Evolutionary conservation across 2,888 invertebrate genomes (phyloP).

Genomic region (Limulus polyphemus): DNA sequence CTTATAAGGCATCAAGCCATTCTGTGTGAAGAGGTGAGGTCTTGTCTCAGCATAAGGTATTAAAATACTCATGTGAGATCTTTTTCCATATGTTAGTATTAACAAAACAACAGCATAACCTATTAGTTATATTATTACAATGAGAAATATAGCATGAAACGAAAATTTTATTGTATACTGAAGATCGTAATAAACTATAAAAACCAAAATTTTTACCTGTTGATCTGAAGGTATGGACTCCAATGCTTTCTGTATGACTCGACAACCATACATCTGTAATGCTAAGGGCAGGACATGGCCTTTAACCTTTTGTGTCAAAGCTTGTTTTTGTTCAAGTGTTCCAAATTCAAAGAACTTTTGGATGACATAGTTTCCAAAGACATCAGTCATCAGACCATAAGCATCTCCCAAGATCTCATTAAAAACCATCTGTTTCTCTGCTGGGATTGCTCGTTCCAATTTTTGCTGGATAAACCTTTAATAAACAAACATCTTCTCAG

Average conservation of each 20-base stretch:
- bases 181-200: too few relatives aligned
- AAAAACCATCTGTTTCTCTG: conserved; percentile 96
- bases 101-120: too few relatives aligned
- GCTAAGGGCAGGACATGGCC: conserved; percentile 92
- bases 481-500: too few relatives aligned
- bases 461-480: conserved; percentile 89
- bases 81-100: too few relatives aligned
- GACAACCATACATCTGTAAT: conserved; percentile 98
- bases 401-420: conserved; percentile 90
- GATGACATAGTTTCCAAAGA: conserved; percentile 97
- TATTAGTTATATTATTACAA: too few relatives aligned
- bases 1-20: too few relatives aligned
- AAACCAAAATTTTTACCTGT: conserved; percentile 43
- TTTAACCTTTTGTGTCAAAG: conserved; percentile 69
- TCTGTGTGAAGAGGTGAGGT: too few relatives aligned
- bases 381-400: conserved; percentile 97
- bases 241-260: conserved; percentile 97
- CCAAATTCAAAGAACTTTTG: conserved; percentile 99
- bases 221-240: conserved; percentile 92
- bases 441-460: conserved; percentile 84
- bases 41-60: too few relatives aligned
- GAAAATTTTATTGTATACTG: too few relatives aligned
- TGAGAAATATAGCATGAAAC: too few relatives aligned
- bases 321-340: conserved; percentile 92
- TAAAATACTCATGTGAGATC: too few relatives aligned